phyloP scores from a whole-genome alignment of 2,888 invertebrate genomes.

The Pimpla rufipes region DNA sequence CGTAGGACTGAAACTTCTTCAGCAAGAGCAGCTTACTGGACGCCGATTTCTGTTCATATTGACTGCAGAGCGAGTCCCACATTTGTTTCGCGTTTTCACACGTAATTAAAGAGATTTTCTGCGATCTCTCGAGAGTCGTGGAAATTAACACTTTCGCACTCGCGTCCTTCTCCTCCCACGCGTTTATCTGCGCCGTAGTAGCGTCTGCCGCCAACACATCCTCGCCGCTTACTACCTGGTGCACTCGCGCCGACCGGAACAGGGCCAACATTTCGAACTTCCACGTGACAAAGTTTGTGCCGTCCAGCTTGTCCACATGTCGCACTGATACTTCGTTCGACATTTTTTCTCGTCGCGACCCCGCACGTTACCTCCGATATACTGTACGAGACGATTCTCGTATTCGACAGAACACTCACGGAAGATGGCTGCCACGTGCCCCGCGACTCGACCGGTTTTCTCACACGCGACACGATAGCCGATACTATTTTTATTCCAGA shows the following conservation, averaged over 20 bases:
- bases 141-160: slow-evolving; percentile 65
- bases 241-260: slow-evolving; percentile 17
- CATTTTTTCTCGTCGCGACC: no score
- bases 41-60: slow-evolving; percentile 72
- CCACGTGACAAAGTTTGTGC: slow-evolving; percentile 61
- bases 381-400: no score
- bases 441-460: no score
- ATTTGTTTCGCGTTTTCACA: slow-evolving; percentile 72
- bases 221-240: slow-evolving; percentile 42
- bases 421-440: no score
- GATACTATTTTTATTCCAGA: no score
- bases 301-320: slow-evolving; percentile 28
- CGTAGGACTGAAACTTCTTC: slow-evolving; percentile 49
- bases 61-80: slow-evolving; percentile 69
- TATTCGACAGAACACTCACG: no score
- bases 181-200: slow-evolving; percentile 30
- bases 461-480: no score
- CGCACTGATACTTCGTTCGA: no score
- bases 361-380: no score
- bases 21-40: slow-evolving; percentile 63
- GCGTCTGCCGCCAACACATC: slow-evolving; percentile 14
- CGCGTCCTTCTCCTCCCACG: slow-evolving; percentile 67
- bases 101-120: slow-evolving; percentile 65
- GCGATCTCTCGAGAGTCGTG: slow-evolving; percentile 55
- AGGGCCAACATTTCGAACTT: slow-evolving; percentile 18